Conservation (phyloP, 2,797 vertebrate genomes). For the Epinephelus malabaricus region DNA sequence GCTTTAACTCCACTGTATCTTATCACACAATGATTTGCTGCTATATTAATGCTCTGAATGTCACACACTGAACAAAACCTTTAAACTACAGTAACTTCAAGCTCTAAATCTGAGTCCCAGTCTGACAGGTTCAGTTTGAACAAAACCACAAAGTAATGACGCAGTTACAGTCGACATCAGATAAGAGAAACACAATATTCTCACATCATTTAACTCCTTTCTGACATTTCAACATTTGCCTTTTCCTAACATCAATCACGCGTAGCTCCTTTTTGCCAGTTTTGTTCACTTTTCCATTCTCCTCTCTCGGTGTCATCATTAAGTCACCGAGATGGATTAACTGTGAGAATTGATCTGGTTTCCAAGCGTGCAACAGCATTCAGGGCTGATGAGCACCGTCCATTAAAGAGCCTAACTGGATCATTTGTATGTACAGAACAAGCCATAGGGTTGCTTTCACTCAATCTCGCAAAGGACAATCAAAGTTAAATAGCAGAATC, state of each 20-base stretch:
- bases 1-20: too few relatives aligned
- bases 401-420: conserved; percentile 70
- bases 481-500: conserved; percentile 65
- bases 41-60: too few relatives aligned
- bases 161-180: conserved; percentile 14
- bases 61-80: too few relatives aligned
- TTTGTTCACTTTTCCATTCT: conserved; percentile 42
- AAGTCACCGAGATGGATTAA: conserved; percentile 65
- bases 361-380: conserved; percentile 48
- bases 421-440: conserved; percentile 68
- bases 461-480: conserved; percentile 59
- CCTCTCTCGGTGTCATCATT: conserved; percentile 47
- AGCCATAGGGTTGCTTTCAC: conserved; percentile 45
- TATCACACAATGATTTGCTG: too few relatives aligned
- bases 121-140: conserved; percentile 33
- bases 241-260: conserved; percentile 34
- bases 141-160: conserved; percentile 37
- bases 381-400: conserved; percentile 63
- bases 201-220: conserved; percentile 33
- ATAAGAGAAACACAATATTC: conserved; percentile 37
- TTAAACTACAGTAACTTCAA: not conserved
- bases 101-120: conserved; percentile 12
- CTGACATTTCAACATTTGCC: conserved; percentile 34
- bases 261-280: conserved; percentile 17
- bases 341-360: conserved; percentile 66